These are phyloP conservation scores for Macrobrachium nipponense DNA, from an alignment of 1,140 invertebrate species.

Conservation along the genomic window DNA sequence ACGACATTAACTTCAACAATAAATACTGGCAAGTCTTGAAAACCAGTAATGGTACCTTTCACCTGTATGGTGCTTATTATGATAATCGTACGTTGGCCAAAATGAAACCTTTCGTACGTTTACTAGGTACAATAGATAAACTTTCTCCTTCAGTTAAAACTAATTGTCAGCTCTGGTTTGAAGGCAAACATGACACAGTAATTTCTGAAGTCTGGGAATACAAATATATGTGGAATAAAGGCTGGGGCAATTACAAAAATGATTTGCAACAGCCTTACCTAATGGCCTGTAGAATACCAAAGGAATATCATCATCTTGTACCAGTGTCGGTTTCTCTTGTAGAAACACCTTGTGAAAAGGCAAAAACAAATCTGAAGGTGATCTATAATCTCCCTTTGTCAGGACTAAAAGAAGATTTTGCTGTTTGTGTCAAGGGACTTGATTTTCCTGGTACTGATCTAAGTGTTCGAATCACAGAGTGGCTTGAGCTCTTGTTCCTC, in stretches of 20 bases:
- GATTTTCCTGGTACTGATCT: conserved; percentile 90
- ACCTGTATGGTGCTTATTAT: conserved; percentile 89
- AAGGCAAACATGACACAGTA: conserved; percentile 81
- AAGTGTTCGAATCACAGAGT: conserved; percentile 90
- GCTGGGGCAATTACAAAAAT: conserved; percentile 95
- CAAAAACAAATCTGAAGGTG: conserved; percentile 88
- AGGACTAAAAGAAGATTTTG: conserved; percentile 82
- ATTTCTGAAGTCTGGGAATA: conserved; percentile 85
- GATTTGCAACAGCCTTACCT: conserved; percentile 92
- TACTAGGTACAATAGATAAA: conserved; percentile 91
- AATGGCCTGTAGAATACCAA: conserved; percentile 85
- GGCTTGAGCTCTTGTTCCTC: conserved; percentile 89
- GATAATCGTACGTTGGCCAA: conserved; percentile 82
- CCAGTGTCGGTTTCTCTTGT: conserved; percentile 89
- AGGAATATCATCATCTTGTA: conserved; percentile 70
- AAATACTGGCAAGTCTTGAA: conserved; percentile 79
- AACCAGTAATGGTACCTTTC: conserved; percentile 86
- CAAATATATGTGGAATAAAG: conserved; percentile 93
- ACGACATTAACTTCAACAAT: conserved; percentile 84
- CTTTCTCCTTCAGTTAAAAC: conserved; percentile 86
- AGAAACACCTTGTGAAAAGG: conserved; percentile 84
- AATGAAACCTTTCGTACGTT: conserved; percentile 83
- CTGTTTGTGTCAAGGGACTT: conserved; percentile 95
- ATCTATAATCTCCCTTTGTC: conserved; percentile 77
- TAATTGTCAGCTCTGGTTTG: conserved; percentile 92